phyloP scores from a whole-genome alignment of 1,140 invertebrate species.

The Lutraria rhynchaena region DNA sequence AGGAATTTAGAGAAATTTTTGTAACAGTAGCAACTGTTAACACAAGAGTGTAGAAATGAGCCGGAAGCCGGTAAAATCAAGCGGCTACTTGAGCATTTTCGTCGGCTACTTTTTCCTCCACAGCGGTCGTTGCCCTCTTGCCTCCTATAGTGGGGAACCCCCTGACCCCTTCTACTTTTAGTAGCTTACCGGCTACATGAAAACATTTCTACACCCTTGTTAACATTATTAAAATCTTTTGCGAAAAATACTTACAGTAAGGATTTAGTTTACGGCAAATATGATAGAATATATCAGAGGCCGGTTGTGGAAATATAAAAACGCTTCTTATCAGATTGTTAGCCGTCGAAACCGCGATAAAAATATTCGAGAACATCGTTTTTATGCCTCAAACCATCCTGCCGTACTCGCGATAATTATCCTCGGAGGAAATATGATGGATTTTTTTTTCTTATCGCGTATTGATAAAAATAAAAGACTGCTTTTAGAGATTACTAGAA shows the following conservation, averaged over 20 bases:
- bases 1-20: no score
- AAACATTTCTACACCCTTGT: background rate
- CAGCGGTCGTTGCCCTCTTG: no score
- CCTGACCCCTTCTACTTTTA: no score
- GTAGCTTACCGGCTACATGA: background rate
- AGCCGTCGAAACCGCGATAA: constrained; percentile 23
- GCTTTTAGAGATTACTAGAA: no score
- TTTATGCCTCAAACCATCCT: constrained; percentile 8
- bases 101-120: no score
- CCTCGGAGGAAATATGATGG: background rate
- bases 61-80: no score
- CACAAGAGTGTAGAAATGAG: no score
- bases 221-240: background rate
- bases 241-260: background rate
- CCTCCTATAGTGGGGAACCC: no score
- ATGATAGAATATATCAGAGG: background rate
- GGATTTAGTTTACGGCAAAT: background rate
- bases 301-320: background rate
- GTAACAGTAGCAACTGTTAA: no score
- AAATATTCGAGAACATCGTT: constrained; percentile 1
- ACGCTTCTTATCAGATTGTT: background rate
- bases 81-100: no score
- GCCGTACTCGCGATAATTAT: background rate
- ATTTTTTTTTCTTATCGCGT: no score
- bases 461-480: no score